Conservation (phyloP, 1,140 invertebrate genomes). For the Tribolium castaneum region DNA sequence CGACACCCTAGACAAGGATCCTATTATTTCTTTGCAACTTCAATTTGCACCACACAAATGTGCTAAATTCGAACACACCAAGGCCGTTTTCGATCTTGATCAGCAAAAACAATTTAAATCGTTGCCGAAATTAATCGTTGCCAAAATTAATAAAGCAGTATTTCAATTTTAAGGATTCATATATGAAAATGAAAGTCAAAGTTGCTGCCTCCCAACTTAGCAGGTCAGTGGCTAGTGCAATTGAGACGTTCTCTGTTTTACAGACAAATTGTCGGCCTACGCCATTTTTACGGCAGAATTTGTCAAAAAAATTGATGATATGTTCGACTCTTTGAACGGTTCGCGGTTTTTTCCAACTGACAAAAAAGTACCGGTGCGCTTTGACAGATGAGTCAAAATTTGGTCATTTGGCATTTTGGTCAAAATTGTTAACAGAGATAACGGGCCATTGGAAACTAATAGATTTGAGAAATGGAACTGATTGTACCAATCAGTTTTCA, state of each 20-base stretch:
- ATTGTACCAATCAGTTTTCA: neutral
- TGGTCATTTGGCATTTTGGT: slow-evolving; percentile 15
- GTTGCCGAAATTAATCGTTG: too few relatives aligned
- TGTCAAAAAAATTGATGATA: too few relatives aligned
- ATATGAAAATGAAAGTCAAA: slow-evolving; percentile 42
- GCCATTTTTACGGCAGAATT: too few relatives aligned
- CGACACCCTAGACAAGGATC: too few relatives aligned
- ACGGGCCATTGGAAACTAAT: slow-evolving; percentile 3
- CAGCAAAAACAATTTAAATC: too few relatives aligned
- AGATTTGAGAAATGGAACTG: neutral
- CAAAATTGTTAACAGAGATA: neutral
- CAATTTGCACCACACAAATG: too few relatives aligned
- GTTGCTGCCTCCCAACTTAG: slow-evolving; percentile 35
- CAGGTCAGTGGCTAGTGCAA: slow-evolving; percentile 16
- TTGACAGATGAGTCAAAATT: neutral
- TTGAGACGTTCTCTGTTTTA: slow-evolving; percentile 28
- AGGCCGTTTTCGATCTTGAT: too few relatives aligned
- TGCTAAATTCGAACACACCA: too few relatives aligned
- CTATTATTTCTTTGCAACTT: too few relatives aligned
- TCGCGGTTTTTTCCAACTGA: neutral
- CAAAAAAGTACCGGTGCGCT: neutral
- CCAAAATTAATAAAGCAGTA: too few relatives aligned
- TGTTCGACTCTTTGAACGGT: slow-evolving; percentile 36
- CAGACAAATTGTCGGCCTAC: slow-evolving; percentile 16
- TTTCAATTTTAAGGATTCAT: slow-evolving; percentile 43